Conservation (phyloP, 2,888 invertebrate genomes). For the Philereme transversata region DNA sequence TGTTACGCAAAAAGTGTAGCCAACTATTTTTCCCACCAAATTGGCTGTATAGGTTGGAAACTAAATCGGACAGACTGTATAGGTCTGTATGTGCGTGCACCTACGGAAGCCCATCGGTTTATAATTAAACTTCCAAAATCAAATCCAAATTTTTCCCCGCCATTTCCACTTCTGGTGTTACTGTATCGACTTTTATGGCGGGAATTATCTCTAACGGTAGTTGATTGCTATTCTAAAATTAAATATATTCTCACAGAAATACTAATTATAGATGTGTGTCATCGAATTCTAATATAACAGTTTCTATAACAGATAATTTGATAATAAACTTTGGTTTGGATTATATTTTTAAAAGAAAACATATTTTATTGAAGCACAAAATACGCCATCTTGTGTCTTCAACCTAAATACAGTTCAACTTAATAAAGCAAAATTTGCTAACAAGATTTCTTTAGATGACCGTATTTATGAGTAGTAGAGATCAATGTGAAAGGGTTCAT, state of each 20-base stretch:
- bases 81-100: constrained; percentile 52
- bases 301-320: too few relatives aligned
- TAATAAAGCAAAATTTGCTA: too few relatives aligned
- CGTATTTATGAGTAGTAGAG: too few relatives aligned
- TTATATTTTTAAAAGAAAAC: too few relatives aligned
- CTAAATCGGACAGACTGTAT: constrained; percentile 15
- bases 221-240: constrained; percentile 37
- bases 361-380: too few relatives aligned
- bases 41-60: background rate
- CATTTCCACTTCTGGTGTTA: constrained; percentile 72
- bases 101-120: constrained; percentile 78
- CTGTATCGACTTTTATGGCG: constrained; percentile 57
- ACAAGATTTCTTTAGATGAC: too few relatives aligned
- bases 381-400: too few relatives aligned
- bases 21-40: constrained; percentile 1
- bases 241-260: constrained; percentile 37
- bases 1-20: background rate
- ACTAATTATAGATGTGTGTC: constrained; percentile 38
- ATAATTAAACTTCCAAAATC: constrained; percentile 79
- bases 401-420: too few relatives aligned
- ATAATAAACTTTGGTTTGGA: too few relatives aligned
- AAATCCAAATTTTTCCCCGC: constrained; percentile 71
- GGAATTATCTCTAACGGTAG: constrained; percentile 39
- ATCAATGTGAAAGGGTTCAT: too few relatives aligned
- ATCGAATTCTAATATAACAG: constrained; percentile 31